A percentile compares a stretch with the other conserved stretches of the same genome.
phyloP scores from a whole-genome alignment of 2,888 invertebrate genomes.

The Cerastoderma edule region DNA sequence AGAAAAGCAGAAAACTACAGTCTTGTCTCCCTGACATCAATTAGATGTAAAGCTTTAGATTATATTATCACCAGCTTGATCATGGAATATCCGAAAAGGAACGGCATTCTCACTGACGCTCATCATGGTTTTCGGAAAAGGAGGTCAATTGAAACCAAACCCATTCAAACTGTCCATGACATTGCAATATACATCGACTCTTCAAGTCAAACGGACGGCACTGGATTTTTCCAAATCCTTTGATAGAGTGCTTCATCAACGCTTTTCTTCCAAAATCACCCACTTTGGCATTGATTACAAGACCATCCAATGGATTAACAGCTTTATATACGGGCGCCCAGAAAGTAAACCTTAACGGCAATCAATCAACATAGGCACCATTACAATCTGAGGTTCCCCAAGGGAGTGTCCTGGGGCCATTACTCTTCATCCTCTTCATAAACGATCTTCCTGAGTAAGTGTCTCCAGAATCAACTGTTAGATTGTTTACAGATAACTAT shows the following conservation, averaged over 20 bases:
- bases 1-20: not conserved
- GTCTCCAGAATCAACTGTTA: not conserved
- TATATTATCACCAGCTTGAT: not conserved
- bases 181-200: not conserved
- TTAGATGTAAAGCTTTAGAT: not conserved
- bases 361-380: not conserved
- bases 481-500: not conserved
- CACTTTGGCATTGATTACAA: not conserved
- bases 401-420: slow-evolving; percentile 1
- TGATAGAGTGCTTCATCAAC: not conserved
- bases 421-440: not conserved
- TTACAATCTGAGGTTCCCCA: not conserved
- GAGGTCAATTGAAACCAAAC: not conserved
- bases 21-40: not conserved
- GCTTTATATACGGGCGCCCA: not conserved
- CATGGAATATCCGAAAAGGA: not conserved
- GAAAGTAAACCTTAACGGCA: not conserved
- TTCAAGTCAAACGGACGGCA: not conserved
- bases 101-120: not conserved
- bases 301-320: not conserved
- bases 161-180: not conserved
- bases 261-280: not conserved
- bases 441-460: not conserved
- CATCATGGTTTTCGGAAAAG: not conserved
- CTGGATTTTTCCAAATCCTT: slow-evolving; percentile 1